These are phyloP conservation scores for Passerina amoena DNA, from an alignment of 2,113 vertebrate genomes.

Conservation along the genomic window DNA sequence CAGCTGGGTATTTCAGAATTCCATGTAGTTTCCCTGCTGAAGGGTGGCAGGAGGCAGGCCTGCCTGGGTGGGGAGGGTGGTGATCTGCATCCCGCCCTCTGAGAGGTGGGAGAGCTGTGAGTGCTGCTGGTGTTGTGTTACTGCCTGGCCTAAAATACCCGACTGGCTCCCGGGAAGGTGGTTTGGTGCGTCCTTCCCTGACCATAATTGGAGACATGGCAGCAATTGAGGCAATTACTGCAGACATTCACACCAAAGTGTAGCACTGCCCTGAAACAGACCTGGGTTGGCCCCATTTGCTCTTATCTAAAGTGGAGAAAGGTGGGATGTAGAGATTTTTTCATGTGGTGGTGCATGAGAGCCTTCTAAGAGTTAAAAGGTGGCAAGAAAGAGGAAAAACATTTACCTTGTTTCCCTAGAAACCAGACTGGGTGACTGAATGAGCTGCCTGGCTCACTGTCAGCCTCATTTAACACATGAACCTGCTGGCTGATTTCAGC, in stretches of 20 bases:
- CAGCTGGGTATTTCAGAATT: neutral
- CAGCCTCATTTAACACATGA: conserved; percentile 2
- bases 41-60: neutral
- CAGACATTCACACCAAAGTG: accelerated
- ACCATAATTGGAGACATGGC: neutral
- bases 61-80: accelerated
- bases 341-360: neutral
- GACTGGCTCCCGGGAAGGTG: accelerated
- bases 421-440: conserved; percentile 27
- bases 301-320: neutral
- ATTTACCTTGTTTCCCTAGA: conserved; percentile 64
- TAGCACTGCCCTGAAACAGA: accelerated
- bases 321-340: neutral
- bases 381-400: conserved; percentile 3
- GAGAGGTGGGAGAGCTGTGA: accelerated
- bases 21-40: accelerated
- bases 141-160: neutral
- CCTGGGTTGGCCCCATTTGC: accelerated
- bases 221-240: accelerated
- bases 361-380: neutral
- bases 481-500: neutral
- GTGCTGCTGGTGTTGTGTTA: neutral
- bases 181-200: neutral
- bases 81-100: neutral
- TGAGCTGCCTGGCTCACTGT: neutral